Base-by-base conservation (phyloP, 2,113 vertebrate genomes). In the Pituophis catenifer region DNA sequence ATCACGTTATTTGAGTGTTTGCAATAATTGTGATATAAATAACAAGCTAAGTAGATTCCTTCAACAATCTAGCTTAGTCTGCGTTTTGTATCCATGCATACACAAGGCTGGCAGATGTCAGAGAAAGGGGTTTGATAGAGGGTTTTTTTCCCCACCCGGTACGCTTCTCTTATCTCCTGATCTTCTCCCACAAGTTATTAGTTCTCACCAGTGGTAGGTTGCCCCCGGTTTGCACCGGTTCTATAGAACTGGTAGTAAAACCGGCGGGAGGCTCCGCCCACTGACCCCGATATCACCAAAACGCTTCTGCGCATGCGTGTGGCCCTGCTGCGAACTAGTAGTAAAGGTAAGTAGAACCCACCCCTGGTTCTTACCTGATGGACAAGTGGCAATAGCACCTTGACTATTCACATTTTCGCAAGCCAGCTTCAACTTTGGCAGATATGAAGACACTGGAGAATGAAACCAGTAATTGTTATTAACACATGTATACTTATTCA, bases 361-460 rank as follows among this genome's bases (percentile, higher is more conserved):
- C 44, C 44, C 44, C 44, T 48, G 44, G 50, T 44, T 58, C 94
- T 95, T 17, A 95, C 95, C 94, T 92, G 38, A 5, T 0, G 94
- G 95, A 26, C 97, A 97, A 75, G 88, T 59, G 33, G 38, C 95
- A 75, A 94, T 38, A 17, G 8, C 13, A 0, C 95, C 96, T 50
- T 59, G 81, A 23, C 93, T 85, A 7, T 7, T 70, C 5, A 95
- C 70, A 0, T 5, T 89, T 2, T 0, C 24, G 50, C 96, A 96
- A 6, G 5, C 0, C 19, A 96, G 8, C 4, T 2, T 44, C 38
- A 44, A 44, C 38, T 44, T 90, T 1, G 0, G 5, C 0, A 91
- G 0, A 0, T 0, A 0, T 5, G 8, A 17, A 11, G 15, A 15
- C 21, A 65, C 96, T 96, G 86, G 1, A 6, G 65, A 86, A 58